Percentiles rank a stretch among this genome's conserved stretches.
phyloP scores from a whole-genome alignment of 1,140 invertebrate species.

The Hyles euphorbiae region DNA sequence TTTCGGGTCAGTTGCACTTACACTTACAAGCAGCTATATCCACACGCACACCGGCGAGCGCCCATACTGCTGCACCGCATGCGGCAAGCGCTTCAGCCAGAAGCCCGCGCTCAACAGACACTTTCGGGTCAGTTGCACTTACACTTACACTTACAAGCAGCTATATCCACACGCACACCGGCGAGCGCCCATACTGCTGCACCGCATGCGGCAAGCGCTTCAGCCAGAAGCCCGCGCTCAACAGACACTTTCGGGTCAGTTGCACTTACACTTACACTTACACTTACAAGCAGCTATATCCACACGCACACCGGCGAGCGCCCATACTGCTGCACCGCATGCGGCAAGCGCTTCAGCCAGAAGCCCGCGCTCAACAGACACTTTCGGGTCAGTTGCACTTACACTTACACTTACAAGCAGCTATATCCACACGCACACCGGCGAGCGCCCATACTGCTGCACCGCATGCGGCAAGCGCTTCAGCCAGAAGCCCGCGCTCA shows the following conservation, averaged over 20 bases:
- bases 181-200: conserved; percentile 22
- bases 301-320: conserved; percentile 18
- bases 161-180: conserved; percentile 12
- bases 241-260: conserved; percentile 9
- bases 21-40: no score
- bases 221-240: conserved; percentile 46
- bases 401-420: no score
- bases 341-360: conserved; percentile 43
- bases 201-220: conserved; percentile 35
- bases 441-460: conserved; percentile 22
- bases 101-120: conserved; percentile 39
- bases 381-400: no score
- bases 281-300: no score
- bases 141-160: no score
- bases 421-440: conserved; percentile 12
- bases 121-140: no score
- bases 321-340: conserved; percentile 23
- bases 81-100: conserved; percentile 43
- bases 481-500: conserved; percentile 46
- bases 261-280: no score
- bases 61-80: conserved; percentile 23
- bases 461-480: conserved; percentile 35
- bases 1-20: no score
- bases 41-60: conserved; percentile 18
- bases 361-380: conserved; percentile 39